Percentiles rank a stretch among this genome's conserved stretches.
phyloP scores from a whole-genome alignment of 1,140 invertebrate genomes.

The Mylabris phalerata region DNA sequence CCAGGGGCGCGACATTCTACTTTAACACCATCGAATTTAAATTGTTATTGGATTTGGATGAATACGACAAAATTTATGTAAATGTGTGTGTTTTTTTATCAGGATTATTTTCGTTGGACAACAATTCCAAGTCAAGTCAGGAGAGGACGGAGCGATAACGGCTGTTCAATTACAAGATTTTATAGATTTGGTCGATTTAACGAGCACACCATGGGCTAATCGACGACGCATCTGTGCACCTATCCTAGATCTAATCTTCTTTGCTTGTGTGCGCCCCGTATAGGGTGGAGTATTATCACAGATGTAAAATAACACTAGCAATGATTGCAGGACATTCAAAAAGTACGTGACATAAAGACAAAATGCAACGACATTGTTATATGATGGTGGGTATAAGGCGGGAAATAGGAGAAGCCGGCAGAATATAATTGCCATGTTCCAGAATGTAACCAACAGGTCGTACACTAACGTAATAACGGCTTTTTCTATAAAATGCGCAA shows the following conservation, averaged over 20 bases:
- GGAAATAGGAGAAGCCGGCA: neutral
- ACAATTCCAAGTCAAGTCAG: neutral
- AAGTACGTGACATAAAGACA: conserved; percentile 23
- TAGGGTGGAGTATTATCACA: conserved; percentile 18
- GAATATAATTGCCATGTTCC: conserved; percentile 25
- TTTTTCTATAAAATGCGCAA: conserved; percentile 31
- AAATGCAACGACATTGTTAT: neutral
- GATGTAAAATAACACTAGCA: conserved; percentile 29
- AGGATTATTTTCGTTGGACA: neutral
- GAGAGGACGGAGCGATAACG: neutral
- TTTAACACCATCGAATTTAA: conserved; percentile 1
- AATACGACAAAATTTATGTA: neutral
- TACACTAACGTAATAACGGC: conserved; percentile 28
- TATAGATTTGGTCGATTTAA: conserved; percentile 1
- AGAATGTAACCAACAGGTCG: conserved; percentile 32
- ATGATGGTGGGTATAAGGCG: neutral
- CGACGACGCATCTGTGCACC: conserved; percentile 22
- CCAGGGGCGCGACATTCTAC: neutral
- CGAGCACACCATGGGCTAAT: conserved; percentile 12
- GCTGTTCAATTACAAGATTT: conserved; percentile 10
- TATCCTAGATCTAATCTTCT: conserved; percentile 24
- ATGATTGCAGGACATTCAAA: conserved; percentile 26
- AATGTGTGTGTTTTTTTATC: too few relatives aligned
- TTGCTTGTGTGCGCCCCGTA: conserved; percentile 10
- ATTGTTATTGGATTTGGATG: conserved; percentile 11